A percentile compares a stretch with the other conserved stretches of the same genome.
Conservation (phyloP, 1,140 invertebrate genomes). For the Ganaspis sp. region DNA sequence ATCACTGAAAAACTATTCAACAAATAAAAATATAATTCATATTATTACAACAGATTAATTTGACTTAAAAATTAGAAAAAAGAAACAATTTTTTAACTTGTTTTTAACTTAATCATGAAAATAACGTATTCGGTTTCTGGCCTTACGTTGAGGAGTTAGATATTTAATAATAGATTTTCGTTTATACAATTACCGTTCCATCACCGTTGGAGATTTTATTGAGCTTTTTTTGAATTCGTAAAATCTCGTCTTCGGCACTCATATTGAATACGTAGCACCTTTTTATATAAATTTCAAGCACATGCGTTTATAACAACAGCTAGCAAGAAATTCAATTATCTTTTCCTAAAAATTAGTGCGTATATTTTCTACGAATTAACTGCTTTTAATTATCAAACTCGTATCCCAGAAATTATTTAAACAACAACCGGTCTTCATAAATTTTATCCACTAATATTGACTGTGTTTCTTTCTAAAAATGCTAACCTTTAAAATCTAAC, state of each 20-base stretch:
- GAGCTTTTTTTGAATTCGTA: slow-evolving; percentile 95
- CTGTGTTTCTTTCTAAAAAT: too few species aligned
- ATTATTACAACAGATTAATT: too few species aligned
- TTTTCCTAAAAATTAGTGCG: background rate
- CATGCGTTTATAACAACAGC: too few species aligned
- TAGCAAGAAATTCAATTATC: background rate
- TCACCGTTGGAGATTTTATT: slow-evolving; percentile 94
- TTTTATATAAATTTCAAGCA: background rate
- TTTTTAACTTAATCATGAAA: background rate
- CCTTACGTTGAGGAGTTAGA: background rate
- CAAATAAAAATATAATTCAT: too few species aligned
- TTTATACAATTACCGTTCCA: slow-evolving; percentile 81
- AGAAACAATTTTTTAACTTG: too few species aligned
- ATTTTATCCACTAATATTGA: too few species aligned
- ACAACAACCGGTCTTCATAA: too few species aligned
- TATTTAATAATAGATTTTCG: slow-evolving; percentile 36
- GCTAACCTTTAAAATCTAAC: too few species aligned
- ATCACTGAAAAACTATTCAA: too few species aligned
- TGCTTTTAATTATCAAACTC: too few species aligned
- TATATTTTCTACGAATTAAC: background rate
- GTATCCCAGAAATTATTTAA: too few species aligned
- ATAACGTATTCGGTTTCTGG: background rate
- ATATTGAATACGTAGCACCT: slow-evolving; percentile 75
- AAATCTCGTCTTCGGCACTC: slow-evolving; percentile 94
- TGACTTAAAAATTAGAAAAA: too few species aligned